Percentiles rank a stretch among this genome's conserved stretches.
These are phyloP conservation scores for Amblyornis subalaris DNA, from an alignment of 2,113 vertebrate genomes.

Conservation along the genomic window DNA sequence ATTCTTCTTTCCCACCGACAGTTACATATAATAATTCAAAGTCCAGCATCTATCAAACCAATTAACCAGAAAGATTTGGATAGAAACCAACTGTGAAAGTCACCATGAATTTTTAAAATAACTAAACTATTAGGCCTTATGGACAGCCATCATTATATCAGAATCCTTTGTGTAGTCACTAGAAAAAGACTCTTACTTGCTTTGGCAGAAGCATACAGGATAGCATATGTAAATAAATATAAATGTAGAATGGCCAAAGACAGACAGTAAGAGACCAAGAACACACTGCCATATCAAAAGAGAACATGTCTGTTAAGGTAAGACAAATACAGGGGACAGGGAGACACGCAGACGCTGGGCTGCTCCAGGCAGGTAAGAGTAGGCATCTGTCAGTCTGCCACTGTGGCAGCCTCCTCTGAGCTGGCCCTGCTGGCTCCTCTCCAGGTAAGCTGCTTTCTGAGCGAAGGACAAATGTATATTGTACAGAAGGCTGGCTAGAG, in stretches of 20 bases:
- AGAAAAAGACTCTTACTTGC: not conserved
- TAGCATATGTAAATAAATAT: not conserved
- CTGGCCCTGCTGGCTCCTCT: conserved; percentile 6
- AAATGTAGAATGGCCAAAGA: not conserved
- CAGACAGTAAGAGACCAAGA: not conserved
- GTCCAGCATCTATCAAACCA: not conserved
- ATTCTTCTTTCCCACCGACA: not conserved
- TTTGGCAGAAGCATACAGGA: not conserved
- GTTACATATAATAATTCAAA: not conserved
- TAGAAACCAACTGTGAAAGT: not conserved
- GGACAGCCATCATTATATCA: not conserved
- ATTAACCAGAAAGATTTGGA: not conserved
- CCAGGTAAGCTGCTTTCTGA: conserved; percentile 50
- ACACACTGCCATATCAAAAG: not conserved
- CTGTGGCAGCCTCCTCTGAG: not conserved
- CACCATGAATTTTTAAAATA: conserved; percentile 1
- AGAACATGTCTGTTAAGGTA: not conserved
- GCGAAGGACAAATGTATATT: not conserved
- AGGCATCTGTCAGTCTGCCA: conserved; percentile 38
- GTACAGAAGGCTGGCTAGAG: conserved; percentile 10
- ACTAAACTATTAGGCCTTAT: not conserved
- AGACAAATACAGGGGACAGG: not conserved
- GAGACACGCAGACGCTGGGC: fast-evolving
- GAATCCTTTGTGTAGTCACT: not conserved
- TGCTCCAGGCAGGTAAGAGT: conserved; percentile 5